A percentile compares a stretch with the other conserved stretches of the same genome.
Conservation (phyloP, 1,140 invertebrate genomes). For the Carcinoscorpius rotundicauda region DNA sequence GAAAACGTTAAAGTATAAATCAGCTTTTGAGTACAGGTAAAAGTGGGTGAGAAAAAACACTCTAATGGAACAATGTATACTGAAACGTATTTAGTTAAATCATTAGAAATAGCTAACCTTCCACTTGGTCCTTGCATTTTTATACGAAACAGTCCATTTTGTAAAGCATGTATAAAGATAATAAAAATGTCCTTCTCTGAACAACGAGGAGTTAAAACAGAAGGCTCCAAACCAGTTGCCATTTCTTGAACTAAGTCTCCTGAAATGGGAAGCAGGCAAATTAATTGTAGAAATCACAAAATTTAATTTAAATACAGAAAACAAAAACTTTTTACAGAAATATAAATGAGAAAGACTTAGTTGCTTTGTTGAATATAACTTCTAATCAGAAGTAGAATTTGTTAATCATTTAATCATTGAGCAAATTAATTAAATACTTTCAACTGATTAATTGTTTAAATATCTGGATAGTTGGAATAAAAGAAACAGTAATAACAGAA, state of each 20-base stretch:
- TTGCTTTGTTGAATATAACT: too few relatives aligned
- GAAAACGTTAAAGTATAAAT: conserved; percentile 1
- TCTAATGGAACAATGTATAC: background rate
- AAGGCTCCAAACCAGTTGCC: conserved; percentile 60
- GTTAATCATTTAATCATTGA: too few relatives aligned
- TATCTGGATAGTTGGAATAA: too few relatives aligned
- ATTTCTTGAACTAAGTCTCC: conserved; percentile 62
- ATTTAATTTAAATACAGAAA: background rate
- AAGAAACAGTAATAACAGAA: too few relatives aligned
- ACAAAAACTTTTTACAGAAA: background rate
- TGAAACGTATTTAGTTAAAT: conserved; percentile 3
- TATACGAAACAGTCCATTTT: conserved; percentile 67
- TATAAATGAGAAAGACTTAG: too few relatives aligned
- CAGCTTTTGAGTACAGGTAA: conserved; percentile 1
- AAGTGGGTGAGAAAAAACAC: background rate
- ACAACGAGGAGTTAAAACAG: conserved; percentile 24
- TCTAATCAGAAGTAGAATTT: too few relatives aligned
- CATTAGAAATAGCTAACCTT: conserved; percentile 33
- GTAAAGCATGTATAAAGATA: conserved; percentile 65
- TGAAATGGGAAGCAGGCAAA: conserved; percentile 26
- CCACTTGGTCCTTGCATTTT: conserved; percentile 59
- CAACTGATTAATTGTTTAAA: too few relatives aligned
- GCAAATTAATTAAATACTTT: too few relatives aligned
- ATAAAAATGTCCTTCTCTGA: conserved; percentile 48
- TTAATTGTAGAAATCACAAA: too few relatives aligned